phyloP scores from a whole-genome alignment of 2,888 invertebrate genomes.

The Parochlus steinenii region DNA sequence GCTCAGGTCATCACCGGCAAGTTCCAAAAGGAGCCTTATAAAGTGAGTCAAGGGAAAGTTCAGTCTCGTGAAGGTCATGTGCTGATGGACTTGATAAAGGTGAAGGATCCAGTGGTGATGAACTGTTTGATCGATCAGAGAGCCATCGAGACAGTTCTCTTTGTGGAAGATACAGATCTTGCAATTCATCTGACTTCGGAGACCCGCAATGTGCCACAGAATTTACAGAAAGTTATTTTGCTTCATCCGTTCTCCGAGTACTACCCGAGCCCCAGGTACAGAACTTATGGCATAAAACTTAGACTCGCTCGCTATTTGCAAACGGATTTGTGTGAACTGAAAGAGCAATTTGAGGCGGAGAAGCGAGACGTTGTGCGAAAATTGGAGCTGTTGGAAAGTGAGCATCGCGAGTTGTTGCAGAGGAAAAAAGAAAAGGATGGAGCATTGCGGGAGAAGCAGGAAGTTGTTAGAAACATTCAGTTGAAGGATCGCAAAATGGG shows the following conservation, averaged over 20 bases:
- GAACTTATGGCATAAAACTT: constrained; percentile 48
- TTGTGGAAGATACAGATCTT: constrained; percentile 42
- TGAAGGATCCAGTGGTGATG: constrained; percentile 57
- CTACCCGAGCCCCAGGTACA: constrained; percentile 60
- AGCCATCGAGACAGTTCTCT: constrained; percentile 53
- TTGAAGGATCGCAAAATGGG: constrained; percentile 16
- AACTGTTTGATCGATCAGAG: constrained; percentile 74
- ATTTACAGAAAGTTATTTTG: constrained; percentile 50
- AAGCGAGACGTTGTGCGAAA: constrained; percentile 13
- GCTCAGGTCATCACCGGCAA: constrained; percentile 41
- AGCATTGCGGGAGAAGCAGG: constrained; percentile 13
- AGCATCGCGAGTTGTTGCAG: constrained; percentile 13
- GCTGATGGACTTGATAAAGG: constrained; percentile 52
- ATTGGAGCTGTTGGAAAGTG: constrained; percentile 12
- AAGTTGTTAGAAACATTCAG: constrained; percentile 15
- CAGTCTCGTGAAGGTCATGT: constrained; percentile 16
- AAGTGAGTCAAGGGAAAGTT: constrained; percentile 28
- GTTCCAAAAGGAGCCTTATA: constrained; percentile 37
- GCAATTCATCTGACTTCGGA: constrained; percentile 54
- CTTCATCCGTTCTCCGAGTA: constrained; percentile 43
- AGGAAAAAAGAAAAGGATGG: constrained; percentile 15
- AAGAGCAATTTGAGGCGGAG: constrained; percentile 20
- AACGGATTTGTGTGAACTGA: constrained; percentile 45
- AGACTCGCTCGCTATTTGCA: constrained; percentile 41
- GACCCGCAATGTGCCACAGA: constrained; percentile 43